These are phyloP conservation scores for Sphaerophoria rueppellii DNA, from an alignment of 2,888 invertebrate genomes.

Conservation along the genomic window DNA sequence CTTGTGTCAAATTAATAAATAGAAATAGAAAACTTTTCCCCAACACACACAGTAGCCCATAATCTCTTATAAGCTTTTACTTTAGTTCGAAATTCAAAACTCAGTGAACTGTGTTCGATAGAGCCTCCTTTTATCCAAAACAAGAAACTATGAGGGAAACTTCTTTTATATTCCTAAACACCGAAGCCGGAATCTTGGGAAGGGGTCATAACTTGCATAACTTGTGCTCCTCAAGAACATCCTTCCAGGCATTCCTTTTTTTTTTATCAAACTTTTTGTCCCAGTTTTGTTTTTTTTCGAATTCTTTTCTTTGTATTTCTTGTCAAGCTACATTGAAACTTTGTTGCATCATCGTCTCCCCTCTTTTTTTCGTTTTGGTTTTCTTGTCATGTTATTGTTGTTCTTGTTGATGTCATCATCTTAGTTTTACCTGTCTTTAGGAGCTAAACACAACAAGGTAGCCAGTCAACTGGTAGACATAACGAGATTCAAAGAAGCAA, in stretches of 20 bases:
- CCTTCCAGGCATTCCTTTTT: conserved; percentile 15
- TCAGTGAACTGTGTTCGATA: neutral
- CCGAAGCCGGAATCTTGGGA: neutral
- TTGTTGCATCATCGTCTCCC: conserved; percentile 48
- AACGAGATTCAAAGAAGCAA: neutral
- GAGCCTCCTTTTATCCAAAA: neutral
- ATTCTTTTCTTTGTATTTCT: conserved; percentile 29
- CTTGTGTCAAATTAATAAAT: conserved; percentile 64
- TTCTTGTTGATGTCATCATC: conserved; percentile 56
- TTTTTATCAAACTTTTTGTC: conserved; percentile 1
- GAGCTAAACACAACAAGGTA: conserved; percentile 34
- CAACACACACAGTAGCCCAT: conserved; percentile 27
- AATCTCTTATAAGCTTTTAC: conserved; percentile 3
- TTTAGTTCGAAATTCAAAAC: conserved; percentile 7
- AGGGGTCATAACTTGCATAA: conserved; percentile 40
- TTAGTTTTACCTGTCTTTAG: conserved; percentile 41
- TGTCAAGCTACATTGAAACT: conserved; percentile 63
- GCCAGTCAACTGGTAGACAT: conserved; percentile 37
- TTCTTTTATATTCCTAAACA: conserved; percentile 18
- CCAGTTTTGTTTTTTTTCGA: conserved; percentile 9
- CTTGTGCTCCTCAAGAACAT: conserved; percentile 32
- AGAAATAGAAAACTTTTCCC: conserved; percentile 66
- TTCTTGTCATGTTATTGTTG: conserved; percentile 21
- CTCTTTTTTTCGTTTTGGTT: neutral
- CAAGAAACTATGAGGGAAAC: conserved; percentile 2